Evolutionary conservation across 2,113 vertebrate species (phyloP).

Genomic region (Gadus chalcogrammus): DNA sequence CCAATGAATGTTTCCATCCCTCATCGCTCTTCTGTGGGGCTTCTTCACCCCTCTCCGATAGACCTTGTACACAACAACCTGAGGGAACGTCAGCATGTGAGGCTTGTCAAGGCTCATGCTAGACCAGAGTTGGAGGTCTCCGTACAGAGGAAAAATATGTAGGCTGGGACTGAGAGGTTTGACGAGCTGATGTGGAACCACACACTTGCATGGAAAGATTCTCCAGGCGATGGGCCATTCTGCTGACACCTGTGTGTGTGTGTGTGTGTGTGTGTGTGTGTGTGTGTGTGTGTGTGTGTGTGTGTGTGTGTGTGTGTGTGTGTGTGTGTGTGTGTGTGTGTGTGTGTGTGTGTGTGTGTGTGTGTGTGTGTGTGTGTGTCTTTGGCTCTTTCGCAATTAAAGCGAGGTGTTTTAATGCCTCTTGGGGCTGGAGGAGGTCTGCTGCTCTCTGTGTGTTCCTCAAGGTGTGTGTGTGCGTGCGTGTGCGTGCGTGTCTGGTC

Average conservation of each 20-base stretch:
- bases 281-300: neutral
- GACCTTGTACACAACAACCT: too few relatives aligned
- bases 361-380: too few relatives aligned
- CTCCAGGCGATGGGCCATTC: constrained; percentile 22
- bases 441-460: constrained; percentile 60
- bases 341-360: neutral
- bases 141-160: neutral
- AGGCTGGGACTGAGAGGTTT: constrained; percentile 17
- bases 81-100: too few relatives aligned
- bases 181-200: constrained; percentile 23
- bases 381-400: too few relatives aligned
- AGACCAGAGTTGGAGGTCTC: too few relatives aligned
- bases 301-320: neutral
- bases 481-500: constrained; percentile 7
- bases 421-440: constrained; percentile 20
- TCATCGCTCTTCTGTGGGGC: constrained; percentile 7
- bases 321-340: neutral
- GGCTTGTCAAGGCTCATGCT: too few relatives aligned
- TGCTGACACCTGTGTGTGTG: neutral
- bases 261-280: neutral
- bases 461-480: constrained; percentile 28
- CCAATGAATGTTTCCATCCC: neutral
- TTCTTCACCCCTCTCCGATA: neutral
- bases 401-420: constrained; percentile 49
- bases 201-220: constrained; percentile 30